These are phyloP conservation scores for Xestoiulus laeticollis DNA, from an alignment of 2,888 invertebrate species.

Conservation along the genomic window DNA sequence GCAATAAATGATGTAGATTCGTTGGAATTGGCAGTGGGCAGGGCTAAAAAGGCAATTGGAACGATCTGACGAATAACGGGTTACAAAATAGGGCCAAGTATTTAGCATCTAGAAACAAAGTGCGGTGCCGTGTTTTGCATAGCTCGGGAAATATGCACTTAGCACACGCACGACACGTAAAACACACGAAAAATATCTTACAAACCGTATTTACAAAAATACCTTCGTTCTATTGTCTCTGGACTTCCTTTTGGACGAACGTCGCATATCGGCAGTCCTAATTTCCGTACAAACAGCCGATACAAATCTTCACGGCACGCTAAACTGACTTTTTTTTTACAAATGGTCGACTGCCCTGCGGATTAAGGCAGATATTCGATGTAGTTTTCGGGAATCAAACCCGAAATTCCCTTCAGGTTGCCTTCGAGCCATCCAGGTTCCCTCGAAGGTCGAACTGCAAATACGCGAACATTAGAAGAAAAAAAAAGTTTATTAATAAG, in stretches of 20 bases:
- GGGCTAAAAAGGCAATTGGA: conserved; percentile 36
- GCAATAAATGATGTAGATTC: neutral
- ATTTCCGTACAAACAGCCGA: neutral
- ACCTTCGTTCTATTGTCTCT: neutral
- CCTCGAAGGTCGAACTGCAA: conserved; percentile 83
- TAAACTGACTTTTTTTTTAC: neutral
- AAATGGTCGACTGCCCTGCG: neutral
- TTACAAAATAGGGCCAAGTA: neutral
- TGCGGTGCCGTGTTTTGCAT: neutral
- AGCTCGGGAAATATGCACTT: neutral
- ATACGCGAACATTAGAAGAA: conserved; percentile 49
- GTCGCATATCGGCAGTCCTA: neutral
- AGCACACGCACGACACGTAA: neutral
- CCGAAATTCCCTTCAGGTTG: conserved; percentile 87
- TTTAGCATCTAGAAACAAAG: neutral
- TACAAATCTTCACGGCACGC: neutral
- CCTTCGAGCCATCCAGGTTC: conserved; percentile 99
- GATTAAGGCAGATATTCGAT: conserved; percentile 76
- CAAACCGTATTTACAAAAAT: conserved; percentile 43
- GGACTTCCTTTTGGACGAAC: neutral
- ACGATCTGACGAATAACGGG: neutral
- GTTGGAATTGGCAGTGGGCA: conserved; percentile 39
- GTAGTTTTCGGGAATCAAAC: conserved; percentile 96
- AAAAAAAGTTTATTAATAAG: neutral
- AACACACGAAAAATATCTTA: conserved; percentile 19